A percentile compares a stretch with the other conserved stretches of the same genome.
These are phyloP conservation scores for Notospermus geniculatus DNA, from an alignment of 1,140 invertebrate genomes.

Conservation along the genomic window DNA sequence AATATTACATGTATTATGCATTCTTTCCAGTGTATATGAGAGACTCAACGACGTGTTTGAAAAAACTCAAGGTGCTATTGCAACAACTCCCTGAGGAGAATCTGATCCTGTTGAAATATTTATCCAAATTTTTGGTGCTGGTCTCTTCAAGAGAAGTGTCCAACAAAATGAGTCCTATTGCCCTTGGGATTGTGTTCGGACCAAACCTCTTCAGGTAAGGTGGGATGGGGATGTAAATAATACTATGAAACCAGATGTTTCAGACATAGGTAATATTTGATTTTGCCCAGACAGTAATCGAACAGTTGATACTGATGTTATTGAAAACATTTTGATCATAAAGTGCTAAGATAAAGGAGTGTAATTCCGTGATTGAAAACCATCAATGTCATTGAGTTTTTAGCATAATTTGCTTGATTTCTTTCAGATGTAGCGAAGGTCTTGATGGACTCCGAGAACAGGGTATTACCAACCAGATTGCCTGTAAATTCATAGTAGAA, in stretches of 20 bases:
- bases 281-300: too few relatives aligned
- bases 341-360: too few relatives aligned
- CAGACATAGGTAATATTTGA: too few relatives aligned
- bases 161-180: constrained; percentile 57
- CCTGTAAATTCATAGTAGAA: constrained; percentile 52
- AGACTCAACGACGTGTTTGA: constrained; percentile 16
- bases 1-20: too few relatives aligned
- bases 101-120: constrained; percentile 52
- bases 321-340: too few relatives aligned
- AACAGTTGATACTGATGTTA: too few relatives aligned
- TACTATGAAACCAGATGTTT: too few relatives aligned
- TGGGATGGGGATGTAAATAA: too few relatives aligned
- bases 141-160: constrained; percentile 48
- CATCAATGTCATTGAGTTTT: too few relatives aligned
- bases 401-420: too few relatives aligned
- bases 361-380: too few relatives aligned
- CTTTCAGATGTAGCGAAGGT: constrained; percentile 43
- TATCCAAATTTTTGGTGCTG: constrained; percentile 49
- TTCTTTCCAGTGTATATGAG: constrained; percentile 9
- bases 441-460: constrained; percentile 54
- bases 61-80: constrained; percentile 27
- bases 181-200: constrained; percentile 58
- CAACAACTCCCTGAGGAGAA: constrained; percentile 46
- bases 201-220: constrained; percentile 57
- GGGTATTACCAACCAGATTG: constrained; percentile 54